Percentiles rank a stretch among this genome's conserved stretches.
These are phyloP conservation scores for Linyphia triangularis DNA, from an alignment of 2,888 invertebrate genomes.

Conservation along the genomic window DNA sequence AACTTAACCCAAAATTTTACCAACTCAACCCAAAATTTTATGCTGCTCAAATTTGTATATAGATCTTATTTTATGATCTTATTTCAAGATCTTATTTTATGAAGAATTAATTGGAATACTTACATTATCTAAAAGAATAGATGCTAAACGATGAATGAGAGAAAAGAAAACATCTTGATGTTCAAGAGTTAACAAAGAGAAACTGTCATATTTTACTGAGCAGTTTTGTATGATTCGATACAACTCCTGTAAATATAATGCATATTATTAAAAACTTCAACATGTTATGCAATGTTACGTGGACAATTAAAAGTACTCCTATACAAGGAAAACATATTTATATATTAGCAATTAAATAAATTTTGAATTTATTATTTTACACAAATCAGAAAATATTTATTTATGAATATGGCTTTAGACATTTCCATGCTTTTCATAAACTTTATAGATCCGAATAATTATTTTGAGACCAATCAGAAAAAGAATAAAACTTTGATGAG, in stretches of 20 bases:
- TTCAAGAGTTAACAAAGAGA: not conserved
- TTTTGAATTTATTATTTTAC: not conserved
- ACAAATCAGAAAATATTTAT: no score
- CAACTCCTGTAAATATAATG: conserved; percentile 30
- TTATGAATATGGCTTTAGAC: no score
- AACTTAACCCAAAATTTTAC: not conserved
- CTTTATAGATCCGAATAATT: not conserved
- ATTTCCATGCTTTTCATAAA: not conserved
- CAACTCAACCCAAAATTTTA: not conserved
- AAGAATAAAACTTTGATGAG: no score
- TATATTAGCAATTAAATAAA: not conserved
- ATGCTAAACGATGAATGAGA: conserved; percentile 6
- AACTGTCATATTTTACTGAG: not conserved
- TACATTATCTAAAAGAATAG: conserved; percentile 37
- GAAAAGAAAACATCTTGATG: conserved; percentile 17
- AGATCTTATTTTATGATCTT: not conserved
- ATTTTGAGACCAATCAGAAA: no score
- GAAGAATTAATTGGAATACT: not conserved
- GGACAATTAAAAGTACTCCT: not conserved
- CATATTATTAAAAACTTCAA: not conserved
- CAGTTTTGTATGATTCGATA: conserved; percentile 24
- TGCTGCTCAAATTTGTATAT: not conserved
- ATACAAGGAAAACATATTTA: not conserved
- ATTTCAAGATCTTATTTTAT: not conserved
- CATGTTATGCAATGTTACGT: not conserved